Evolutionary conservation across 2,888 invertebrate genomes (phyloP), one percentile per base, ranked within the genome.

Genomic region (Rhyacophila evoluta): DNA sequence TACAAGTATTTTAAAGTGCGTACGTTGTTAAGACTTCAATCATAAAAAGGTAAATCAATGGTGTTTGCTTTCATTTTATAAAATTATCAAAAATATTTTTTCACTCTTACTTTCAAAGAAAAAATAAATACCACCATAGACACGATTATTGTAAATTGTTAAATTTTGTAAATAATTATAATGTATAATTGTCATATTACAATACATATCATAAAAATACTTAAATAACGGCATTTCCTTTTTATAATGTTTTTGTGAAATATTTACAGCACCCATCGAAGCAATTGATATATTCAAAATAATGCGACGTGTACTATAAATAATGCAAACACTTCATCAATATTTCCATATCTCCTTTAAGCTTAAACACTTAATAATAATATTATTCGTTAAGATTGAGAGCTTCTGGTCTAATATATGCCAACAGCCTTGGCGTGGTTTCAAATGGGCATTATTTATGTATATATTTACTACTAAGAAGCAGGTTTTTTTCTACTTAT

Each of bases 351-450:
- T 55, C 55, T 55, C 55, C 55, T 55, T 55, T 19, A 19, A 55
- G 55, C 19, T 55, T 55, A 55, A 55, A 25, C 55, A 19, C 25
- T 55, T 15, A 55, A 55, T 55, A 55, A 55, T 19, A 55, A 19
- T 55, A 55, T 55, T 55, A 55, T 55, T 55, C 6, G 55, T 55
- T 55, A 55, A 72, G 37, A 36, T 36, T 72, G 33, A 72, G 28
- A 33, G 37, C 72, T 36, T 36, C 72, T 37, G 77, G 28, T 39
- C 39, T 78, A 78, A 78, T 74, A 37, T 74, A 78, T 78, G 38
- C 78, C 38, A 78, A 78, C 78, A 78, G 74, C 78, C 78, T 78
- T 78, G 78, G 74, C 78, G 78, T 74, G 41, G 41, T 70, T 78
- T 78, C 78, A 39, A 74, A 78, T 69, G 55, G 55, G 55, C 74